Evolutionary conservation across 2,888 invertebrate species (phyloP).

Genomic region (Coleophora deauratella): DNA sequence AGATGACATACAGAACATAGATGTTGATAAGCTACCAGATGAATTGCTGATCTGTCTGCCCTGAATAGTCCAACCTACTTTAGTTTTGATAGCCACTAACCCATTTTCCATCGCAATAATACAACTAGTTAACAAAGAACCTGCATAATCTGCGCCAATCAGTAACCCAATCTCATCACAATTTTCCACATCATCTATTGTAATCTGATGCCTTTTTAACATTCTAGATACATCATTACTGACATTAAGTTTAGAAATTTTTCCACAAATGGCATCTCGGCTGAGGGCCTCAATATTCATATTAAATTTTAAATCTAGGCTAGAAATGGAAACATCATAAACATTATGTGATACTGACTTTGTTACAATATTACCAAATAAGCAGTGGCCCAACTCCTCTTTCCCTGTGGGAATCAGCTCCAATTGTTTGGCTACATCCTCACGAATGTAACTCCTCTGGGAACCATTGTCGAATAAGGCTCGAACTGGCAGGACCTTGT

Average conservation of each 20-base stretch:
- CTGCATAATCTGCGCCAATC: constrained; percentile 4
- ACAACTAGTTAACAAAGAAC: neutral
- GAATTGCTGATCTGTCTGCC: no score
- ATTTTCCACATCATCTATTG: neutral
- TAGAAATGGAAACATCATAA: no score
- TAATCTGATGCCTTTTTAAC: constrained; percentile 1
- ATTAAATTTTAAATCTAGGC: no score
- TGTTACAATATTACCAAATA: constrained; percentile 9
- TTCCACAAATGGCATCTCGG: no score
- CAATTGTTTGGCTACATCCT: constrained; percentile 1
- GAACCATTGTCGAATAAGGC: constrained; percentile 6
- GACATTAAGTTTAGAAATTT: no score
- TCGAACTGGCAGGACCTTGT: neutral
- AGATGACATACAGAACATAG: neutral
- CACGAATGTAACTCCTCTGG: constrained; percentile 4
- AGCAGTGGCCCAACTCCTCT: constrained; percentile 2
- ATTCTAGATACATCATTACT: constrained; percentile 3
- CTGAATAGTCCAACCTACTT: neutral
- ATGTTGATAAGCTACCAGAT: neutral
- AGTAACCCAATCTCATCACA: neutral
- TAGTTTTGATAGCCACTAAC: constrained; percentile 2
- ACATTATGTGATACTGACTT: no score
- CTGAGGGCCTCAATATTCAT: no score
- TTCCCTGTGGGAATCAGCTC: neutral
- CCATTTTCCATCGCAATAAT: neutral